Conservation (phyloP, 2,888 invertebrate species). For the Zaprionus lineosus region DNA sequence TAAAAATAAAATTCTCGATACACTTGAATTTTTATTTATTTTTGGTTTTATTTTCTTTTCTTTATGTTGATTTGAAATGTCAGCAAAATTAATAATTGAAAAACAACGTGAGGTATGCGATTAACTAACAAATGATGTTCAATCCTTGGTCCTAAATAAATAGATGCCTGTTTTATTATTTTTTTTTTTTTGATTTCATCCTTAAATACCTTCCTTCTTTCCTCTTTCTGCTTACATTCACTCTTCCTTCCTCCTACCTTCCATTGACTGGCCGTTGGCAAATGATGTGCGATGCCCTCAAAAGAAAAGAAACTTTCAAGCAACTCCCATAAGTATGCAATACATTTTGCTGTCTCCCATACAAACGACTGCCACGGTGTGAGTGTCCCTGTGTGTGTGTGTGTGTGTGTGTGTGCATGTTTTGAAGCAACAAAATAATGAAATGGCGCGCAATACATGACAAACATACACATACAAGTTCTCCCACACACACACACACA, state of each 20-base stretch:
- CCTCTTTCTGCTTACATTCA: not conserved
- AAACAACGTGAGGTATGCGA: conserved; percentile 6
- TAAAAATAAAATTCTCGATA: no score
- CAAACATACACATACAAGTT: conserved; percentile 16
- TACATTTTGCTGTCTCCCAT: conserved; percentile 51
- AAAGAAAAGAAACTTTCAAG: conserved; percentile 40
- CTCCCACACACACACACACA: conserved; percentile 11
- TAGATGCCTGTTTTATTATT: conserved; percentile 26
- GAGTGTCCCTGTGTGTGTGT: no score
- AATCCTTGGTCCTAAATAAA: conserved; percentile 38
- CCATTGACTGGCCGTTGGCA: conserved; percentile 8
- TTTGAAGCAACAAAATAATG: conserved; percentile 54
- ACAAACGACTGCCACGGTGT: conserved; percentile 7
- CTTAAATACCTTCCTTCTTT: conserved; percentile 6
- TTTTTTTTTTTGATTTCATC: no score
- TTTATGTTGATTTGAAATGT: conserved; percentile 5
- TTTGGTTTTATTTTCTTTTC: conserved; percentile 74
- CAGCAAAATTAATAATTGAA: conserved; percentile 17
- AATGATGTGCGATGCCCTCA: conserved; percentile 33
- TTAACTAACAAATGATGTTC: conserved; percentile 34
- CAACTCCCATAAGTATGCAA: conserved; percentile 58
- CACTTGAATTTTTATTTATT: no score
- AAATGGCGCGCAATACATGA: conserved; percentile 43
- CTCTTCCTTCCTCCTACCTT: not conserved
- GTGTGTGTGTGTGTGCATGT: no score